Conservation (phyloP, 1,140 invertebrate species). For the Trichogramma pretiosum region DNA sequence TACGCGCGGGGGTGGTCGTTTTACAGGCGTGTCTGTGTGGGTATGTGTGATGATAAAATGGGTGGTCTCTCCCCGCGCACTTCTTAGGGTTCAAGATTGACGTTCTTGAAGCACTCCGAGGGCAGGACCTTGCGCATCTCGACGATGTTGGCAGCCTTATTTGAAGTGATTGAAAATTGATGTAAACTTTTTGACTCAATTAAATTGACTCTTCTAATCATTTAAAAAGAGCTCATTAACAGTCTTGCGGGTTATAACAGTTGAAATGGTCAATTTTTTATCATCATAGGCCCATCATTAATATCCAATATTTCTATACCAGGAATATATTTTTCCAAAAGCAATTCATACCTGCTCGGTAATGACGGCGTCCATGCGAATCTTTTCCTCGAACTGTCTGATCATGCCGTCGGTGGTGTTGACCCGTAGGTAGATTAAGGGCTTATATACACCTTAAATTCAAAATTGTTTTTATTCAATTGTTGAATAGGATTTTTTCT, state of each 20-base stretch:
- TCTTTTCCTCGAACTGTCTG: constrained; percentile 61
- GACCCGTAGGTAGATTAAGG: constrained; percentile 60
- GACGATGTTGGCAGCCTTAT: constrained; percentile 82
- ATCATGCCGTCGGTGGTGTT: constrained; percentile 62
- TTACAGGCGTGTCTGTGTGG: not conserved
- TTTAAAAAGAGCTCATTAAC: no score
- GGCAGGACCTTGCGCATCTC: constrained; percentile 77
- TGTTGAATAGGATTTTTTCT: no score
- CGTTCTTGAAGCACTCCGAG: constrained; percentile 68
- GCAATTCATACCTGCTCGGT: constrained; percentile 58
- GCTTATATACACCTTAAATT: no score
- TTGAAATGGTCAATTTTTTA: no score
- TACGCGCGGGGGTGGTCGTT: not conserved
- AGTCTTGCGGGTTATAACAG: no score
- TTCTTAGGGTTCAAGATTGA: constrained; percentile 51
- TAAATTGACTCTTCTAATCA: no score
- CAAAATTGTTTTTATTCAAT: no score
- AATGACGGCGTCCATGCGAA: constrained; percentile 61
- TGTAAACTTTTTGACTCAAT: no score
- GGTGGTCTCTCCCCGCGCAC: not conserved
- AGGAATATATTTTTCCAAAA: no score
- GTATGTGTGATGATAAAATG: not conserved
- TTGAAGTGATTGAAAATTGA: no score
- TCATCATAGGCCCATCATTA: no score
- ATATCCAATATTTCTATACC: no score